A percentile compares a stretch with the other conserved stretches of the same genome.
Evolutionary conservation across 2,797 vertebrate genomes (phyloP).

Genomic region (Podargus strigoides): DNA sequence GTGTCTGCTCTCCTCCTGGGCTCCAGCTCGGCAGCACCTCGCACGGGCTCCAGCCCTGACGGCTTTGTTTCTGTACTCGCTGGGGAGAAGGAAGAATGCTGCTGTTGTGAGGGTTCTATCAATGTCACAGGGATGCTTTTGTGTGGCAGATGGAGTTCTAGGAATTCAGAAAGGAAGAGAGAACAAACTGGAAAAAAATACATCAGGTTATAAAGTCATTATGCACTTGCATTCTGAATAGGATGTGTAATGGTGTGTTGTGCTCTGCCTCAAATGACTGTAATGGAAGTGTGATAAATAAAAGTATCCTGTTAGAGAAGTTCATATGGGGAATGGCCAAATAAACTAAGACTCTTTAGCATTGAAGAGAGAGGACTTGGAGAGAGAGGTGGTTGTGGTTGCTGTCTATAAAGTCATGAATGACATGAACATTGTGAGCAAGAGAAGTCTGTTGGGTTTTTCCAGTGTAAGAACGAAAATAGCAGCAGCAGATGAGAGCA

Average conservation of each 20-base stretch:
- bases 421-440: neutral
- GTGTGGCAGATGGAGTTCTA: neutral
- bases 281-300: fast-evolving
- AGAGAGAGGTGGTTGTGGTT: neutral
- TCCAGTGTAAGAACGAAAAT: neutral
- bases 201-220: fast-evolving
- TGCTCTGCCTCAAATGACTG: neutral
- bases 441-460: neutral
- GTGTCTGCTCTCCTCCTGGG: neutral
- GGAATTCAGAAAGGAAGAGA: neutral
- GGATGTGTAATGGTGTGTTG: fast-evolving
- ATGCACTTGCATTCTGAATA: neutral
- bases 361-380: neutral
- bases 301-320: neutral
- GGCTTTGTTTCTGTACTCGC: neutral
- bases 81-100: neutral
- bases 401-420: neutral
- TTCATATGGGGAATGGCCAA: fast-evolving
- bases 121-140: neutral
- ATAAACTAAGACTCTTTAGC: fast-evolving
- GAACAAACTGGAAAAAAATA: neutral
- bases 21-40: neutral
- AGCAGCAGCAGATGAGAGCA: neutral
- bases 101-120: neutral
- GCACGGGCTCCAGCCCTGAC: neutral